phyloP scores from a whole-genome alignment of 2,888 invertebrate genomes.

The Yponomeuta cagnagella region DNA sequence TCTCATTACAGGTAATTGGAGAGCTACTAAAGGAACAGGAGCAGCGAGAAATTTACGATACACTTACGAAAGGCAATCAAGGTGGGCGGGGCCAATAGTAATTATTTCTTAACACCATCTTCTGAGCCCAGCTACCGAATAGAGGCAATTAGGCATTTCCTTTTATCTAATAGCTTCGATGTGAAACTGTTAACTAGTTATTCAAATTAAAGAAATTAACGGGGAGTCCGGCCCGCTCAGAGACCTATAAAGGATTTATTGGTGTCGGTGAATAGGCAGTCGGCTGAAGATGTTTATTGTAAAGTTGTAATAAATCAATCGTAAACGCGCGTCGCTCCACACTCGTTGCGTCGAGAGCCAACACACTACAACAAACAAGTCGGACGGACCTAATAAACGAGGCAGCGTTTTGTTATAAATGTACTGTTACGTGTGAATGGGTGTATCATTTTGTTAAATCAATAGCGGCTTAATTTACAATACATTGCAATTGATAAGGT shows the following conservation, averaged over 20 bases:
- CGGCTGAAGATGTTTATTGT: slow-evolving; percentile 30
- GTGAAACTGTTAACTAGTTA: slow-evolving; percentile 39
- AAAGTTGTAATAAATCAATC: slow-evolving; percentile 17
- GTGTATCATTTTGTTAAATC: not conserved
- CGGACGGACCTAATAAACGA: not conserved
- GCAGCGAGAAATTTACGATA: slow-evolving; percentile 22
- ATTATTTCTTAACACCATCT: slow-evolving; percentile 73
- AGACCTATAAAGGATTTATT: slow-evolving; percentile 32
- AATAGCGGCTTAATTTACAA: not conserved
- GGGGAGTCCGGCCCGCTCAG: not conserved
- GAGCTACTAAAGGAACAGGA: slow-evolving; percentile 2
- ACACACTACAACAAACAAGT: slow-evolving; percentile 2
- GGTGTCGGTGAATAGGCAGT: slow-evolving; percentile 29
- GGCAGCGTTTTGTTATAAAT: not conserved
- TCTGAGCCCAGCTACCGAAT: slow-evolving; percentile 55
- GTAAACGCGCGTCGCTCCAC: not conserved
- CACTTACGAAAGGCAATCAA: slow-evolving; percentile 69
- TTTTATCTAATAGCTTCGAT: slow-evolving; percentile 50
- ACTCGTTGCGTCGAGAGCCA: not conserved
- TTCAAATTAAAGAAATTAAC: slow-evolving; percentile 18
- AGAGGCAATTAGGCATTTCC: slow-evolving; percentile 54
- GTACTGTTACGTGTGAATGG: not conserved
- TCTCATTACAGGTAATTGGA: slow-evolving; percentile 12
- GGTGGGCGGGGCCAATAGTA: slow-evolving; percentile 59
- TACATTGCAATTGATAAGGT: not conserved